These are phyloP conservation scores for Gymnothorax javanicus DNA, from an alignment of 2,797 vertebrate species.

Conservation along the genomic window DNA sequence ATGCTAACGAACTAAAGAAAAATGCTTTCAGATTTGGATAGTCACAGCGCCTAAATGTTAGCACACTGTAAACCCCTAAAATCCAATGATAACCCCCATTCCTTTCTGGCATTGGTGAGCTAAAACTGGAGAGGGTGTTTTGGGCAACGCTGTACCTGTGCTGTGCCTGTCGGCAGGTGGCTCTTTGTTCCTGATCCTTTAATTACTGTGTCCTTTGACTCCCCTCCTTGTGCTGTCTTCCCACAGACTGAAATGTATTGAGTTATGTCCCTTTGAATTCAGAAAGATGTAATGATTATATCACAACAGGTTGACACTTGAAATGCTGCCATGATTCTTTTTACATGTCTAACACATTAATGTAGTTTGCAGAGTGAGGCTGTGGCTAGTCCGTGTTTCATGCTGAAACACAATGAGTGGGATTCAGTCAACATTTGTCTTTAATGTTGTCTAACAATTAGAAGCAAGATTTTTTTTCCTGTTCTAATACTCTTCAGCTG, in stretches of 20 bases:
- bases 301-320: slow-evolving; percentile 60
- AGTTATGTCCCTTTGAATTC: slow-evolving; percentile 56
- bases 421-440: background rate
- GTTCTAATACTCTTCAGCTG: background rate
- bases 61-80: background rate
- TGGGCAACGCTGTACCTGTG: slow-evolving; percentile 61
- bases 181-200: slow-evolving; percentile 68
- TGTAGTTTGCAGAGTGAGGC: slow-evolving; percentile 62
- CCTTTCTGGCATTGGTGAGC: slow-evolving; percentile 16
- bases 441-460: background rate
- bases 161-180: slow-evolving; percentile 67
- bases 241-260: slow-evolving; percentile 57
- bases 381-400: slow-evolving; percentile 58
- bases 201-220: slow-evolving; percentile 65
- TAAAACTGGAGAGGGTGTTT: slow-evolving; percentile 51
- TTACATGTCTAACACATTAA: slow-evolving; percentile 56
- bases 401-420: slow-evolving; percentile 61
- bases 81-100: background rate
- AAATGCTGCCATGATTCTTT: slow-evolving; percentile 52
- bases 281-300: slow-evolving; percentile 56
- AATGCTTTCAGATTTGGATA: background rate
- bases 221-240: slow-evolving; percentile 58
- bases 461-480: slow-evolving; percentile 32
- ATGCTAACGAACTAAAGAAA: background rate
- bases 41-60: background rate